These are phyloP conservation scores for Rana temporaria DNA, from an alignment of 2,113 vertebrate genomes.

Conservation along the genomic window DNA sequence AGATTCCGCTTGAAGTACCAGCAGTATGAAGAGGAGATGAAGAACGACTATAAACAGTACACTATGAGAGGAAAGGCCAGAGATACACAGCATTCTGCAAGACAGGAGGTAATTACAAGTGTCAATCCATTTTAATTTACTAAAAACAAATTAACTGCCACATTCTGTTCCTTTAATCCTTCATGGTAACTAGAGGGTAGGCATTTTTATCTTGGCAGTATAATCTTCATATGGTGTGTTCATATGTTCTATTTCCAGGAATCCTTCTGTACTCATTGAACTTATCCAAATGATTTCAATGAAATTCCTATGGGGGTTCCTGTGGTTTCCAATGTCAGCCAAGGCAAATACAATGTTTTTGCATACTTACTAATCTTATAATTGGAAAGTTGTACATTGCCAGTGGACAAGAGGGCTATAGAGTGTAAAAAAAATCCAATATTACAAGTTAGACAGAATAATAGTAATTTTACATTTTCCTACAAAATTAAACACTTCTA, in stretches of 20 bases:
- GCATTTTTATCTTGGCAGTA: too few species aligned
- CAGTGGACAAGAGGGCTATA: too few species aligned
- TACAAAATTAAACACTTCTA: too few species aligned
- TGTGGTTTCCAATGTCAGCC: not conserved
- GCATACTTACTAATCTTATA: not conserved
- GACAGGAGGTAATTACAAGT: not conserved
- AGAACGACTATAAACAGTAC: conserved; percentile 65
- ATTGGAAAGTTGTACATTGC: too few species aligned
- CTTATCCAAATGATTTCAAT: not conserved
- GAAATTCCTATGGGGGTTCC: not conserved
- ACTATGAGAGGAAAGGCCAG: conserved; percentile 63
- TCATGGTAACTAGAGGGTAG: too few species aligned
- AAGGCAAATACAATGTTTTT: conserved; percentile 5
- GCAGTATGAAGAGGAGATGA: conserved; percentile 66
- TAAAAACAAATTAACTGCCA: too few species aligned
- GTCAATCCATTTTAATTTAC: not conserved
- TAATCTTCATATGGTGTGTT: too few species aligned
- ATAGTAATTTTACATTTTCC: too few species aligned
- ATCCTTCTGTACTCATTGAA: not conserved
- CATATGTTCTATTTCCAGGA: not conserved
- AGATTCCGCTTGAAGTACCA: conserved; percentile 65
- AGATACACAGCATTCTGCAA: conserved; percentile 42
- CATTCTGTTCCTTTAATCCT: too few species aligned
- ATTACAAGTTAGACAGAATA: too few species aligned
- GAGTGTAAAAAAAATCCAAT: too few species aligned